Evolutionary conservation across 2,888 invertebrate species (phyloP), one percentile per base, ranked within the genome.

Genomic region (Mesoligia furuncula): DNA sequence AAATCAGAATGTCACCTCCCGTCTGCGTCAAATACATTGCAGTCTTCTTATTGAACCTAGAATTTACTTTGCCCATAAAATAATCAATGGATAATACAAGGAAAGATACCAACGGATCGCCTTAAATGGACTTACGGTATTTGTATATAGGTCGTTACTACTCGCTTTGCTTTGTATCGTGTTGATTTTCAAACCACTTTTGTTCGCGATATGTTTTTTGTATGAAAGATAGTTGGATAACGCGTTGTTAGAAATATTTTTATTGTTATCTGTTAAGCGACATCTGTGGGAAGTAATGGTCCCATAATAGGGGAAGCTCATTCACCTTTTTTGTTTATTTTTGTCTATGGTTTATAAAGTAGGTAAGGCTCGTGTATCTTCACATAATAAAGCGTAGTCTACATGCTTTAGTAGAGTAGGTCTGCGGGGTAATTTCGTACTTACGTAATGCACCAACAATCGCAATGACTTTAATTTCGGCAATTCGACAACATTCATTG

Each of bases 121-220:
- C 84, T 82, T 87, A 88, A 89, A 89, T 88, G 85, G 87, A 90
- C 89, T 91, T 91, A 91, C 91, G 90, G 91, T 92, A 91, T 92
- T 92, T 91, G 92, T 93, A 91, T 91, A 92, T 92, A 91, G 93
- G 92, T 92, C 92, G 93, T 94, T 93, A 94, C 91, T 92, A 93
- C 92, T 93, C 92, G 91, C 91, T 93, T 93, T 93, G 93, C 89
- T 92, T 92, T 93, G 92, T 94, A 94, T 93, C 93, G 92, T 93
- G 95, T 94, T 94, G 94, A 94, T 95, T 95, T 93, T 94, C 93
- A 93, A 95, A 94, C 94, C 94, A 94, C 93, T 95, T 94, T 95
- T 92, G 93, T 92, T 91, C 87, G 89, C 90, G 91, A 92, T 94
- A 92, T 92, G 91, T 93, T 95, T 95, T 94, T 94, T 92, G 89